A percentile compares a stretch with the other conserved stretches of the same genome.
phyloP scores from a whole-genome alignment of 2,113 vertebrate genomes.

The Podarcis muralis region DNA sequence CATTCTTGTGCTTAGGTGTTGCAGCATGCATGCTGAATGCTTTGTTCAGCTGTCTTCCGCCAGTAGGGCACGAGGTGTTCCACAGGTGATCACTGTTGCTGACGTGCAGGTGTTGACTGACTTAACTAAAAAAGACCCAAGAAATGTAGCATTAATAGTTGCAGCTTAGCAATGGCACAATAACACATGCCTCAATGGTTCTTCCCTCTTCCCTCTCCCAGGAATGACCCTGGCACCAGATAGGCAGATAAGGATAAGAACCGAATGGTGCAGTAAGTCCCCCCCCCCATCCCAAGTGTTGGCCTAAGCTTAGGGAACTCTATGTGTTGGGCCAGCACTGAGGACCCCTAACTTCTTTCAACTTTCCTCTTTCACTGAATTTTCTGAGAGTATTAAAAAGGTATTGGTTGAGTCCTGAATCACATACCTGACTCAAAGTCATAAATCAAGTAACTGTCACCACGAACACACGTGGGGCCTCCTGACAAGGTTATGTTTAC shows the following conservation, averaged over 20 bases:
- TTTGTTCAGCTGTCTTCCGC: slow-evolving; percentile 48
- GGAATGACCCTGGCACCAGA: not conserved
- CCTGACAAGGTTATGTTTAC: slow-evolving; percentile 15
- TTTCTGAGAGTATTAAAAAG: not conserved
- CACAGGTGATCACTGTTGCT: slow-evolving; percentile 33
- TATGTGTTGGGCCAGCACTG: not conserved
- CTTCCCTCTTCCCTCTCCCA: not conserved
- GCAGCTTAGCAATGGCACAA: slow-evolving; percentile 29
- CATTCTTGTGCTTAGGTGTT: slow-evolving; percentile 58
- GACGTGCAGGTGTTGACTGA: slow-evolving; percentile 50
- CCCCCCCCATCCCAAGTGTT: not conserved
- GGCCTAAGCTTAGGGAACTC: not conserved
- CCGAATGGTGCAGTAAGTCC: not conserved
- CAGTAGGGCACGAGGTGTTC: slow-evolving; percentile 35
- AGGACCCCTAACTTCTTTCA: not conserved
- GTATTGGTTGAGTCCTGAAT: not conserved
- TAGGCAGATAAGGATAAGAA: not conserved
- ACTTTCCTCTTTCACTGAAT: not conserved
- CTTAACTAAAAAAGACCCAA: slow-evolving; percentile 35
- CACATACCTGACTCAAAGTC: not conserved
- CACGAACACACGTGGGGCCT: not conserved
- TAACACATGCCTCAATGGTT: not conserved
- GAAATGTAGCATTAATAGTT: slow-evolving; percentile 30
- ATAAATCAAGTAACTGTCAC: not conserved
- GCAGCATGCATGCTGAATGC: slow-evolving; percentile 45